These are phyloP conservation scores for Aleiodes leptofemur DNA, from an alignment of 2,888 invertebrate genomes.

Conservation along the genomic window DNA sequence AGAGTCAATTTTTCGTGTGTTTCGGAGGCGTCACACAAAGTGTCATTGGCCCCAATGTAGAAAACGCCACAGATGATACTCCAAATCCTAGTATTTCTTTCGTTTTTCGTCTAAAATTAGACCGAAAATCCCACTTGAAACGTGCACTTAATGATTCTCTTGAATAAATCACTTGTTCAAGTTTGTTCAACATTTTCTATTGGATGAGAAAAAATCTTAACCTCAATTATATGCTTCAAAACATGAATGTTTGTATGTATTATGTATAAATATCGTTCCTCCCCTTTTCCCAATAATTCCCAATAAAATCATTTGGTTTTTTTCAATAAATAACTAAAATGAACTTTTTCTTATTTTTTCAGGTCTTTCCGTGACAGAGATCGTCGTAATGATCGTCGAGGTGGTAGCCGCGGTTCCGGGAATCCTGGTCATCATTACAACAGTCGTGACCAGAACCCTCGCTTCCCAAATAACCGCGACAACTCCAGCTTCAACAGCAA, in stretches of 20 bases:
- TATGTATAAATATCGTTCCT: too few species aligned
- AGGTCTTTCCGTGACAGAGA: slow-evolving; percentile 73
- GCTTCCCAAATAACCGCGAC: slow-evolving; percentile 68
- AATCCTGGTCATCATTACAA: slow-evolving; percentile 71
- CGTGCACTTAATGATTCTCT: neutral
- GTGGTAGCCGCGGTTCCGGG: slow-evolving; percentile 76
- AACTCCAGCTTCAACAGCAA: slow-evolving; percentile 70
- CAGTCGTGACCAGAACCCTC: slow-evolving; percentile 62
- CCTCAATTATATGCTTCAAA: slow-evolving; percentile 5
- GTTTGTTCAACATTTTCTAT: neutral
- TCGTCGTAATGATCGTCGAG: slow-evolving; percentile 70
- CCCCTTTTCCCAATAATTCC: too few species aligned
- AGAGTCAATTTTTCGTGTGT: neutral
- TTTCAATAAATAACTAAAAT: neutral
- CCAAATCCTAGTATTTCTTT: slow-evolving; percentile 8
- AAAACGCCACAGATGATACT: slow-evolving; percentile 17
- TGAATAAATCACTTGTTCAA: neutral
- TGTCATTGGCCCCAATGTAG: neutral
- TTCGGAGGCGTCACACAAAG: neutral
- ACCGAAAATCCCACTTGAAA: neutral
- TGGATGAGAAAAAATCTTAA: neutral
- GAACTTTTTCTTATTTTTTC: slow-evolving; percentile 2
- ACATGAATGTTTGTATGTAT: neutral
- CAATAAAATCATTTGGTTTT: too few species aligned
- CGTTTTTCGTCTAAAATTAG: neutral